Evolutionary conservation across 2,888 invertebrate genomes (phyloP).

Genomic region (Thera obeliscata): DNA sequence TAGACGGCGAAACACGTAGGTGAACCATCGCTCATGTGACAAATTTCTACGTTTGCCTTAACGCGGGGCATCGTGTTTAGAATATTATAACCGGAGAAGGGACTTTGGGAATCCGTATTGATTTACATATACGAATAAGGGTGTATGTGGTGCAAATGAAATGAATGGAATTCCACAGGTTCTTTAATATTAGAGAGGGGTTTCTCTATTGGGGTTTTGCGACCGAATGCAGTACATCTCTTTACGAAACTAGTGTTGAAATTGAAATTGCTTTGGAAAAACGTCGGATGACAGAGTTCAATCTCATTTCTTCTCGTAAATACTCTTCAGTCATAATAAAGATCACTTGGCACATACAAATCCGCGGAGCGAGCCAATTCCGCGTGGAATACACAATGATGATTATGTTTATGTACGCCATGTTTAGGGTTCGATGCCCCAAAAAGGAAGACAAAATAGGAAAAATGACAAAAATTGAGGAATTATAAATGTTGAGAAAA

Average conservation of each 20-base stretch:
- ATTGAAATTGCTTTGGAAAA: not conserved
- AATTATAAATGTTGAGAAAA: too few relatives aligned
- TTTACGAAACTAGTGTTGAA: not conserved
- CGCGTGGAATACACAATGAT: slow-evolving; percentile 47
- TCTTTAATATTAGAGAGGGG: slow-evolving; percentile 18
- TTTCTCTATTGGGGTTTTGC: slow-evolving; percentile 2
- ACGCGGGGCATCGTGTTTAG: slow-evolving; percentile 81
- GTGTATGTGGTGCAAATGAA: slow-evolving; percentile 51
- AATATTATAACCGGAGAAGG: slow-evolving; percentile 76
- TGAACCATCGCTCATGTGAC: slow-evolving; percentile 85
- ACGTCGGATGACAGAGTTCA: not conserved
- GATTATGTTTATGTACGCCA: slow-evolving; percentile 54
- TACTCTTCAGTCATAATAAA: slow-evolving; percentile 26
- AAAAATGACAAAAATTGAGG: too few relatives aligned
- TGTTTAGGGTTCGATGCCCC: slow-evolving; percentile 40
- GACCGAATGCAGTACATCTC: not conserved
- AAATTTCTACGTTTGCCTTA: slow-evolving; percentile 85
- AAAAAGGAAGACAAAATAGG: not conserved
- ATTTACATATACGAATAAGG: slow-evolving; percentile 71
- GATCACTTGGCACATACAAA: slow-evolving; percentile 15
- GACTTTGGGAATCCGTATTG: slow-evolving; percentile 71
- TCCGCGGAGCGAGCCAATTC: slow-evolving; percentile 24
- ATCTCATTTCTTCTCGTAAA: not conserved
- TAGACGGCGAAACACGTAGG: slow-evolving; percentile 82
- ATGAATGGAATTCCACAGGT: slow-evolving; percentile 34